These are phyloP conservation scores for Caenorhabditis brenneri DNA, from an alignment of 1,140 invertebrate genomes.

Conservation along the genomic window DNA sequence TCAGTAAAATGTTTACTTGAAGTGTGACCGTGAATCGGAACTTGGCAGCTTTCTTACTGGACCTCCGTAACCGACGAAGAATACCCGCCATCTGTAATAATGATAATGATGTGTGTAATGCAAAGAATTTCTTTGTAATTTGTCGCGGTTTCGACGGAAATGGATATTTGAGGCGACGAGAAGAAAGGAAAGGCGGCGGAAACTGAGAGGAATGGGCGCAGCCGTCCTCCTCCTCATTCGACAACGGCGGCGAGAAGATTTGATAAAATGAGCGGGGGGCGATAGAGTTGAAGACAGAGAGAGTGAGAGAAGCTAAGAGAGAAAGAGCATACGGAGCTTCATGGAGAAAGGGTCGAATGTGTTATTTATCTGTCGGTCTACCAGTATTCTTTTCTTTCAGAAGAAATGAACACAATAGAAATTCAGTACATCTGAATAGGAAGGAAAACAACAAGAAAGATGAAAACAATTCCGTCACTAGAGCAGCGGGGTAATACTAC, in stretches of 20 bases:
- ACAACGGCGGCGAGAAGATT: conserved; percentile 22
- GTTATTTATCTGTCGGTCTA: neutral
- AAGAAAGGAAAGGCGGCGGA: conserved; percentile 10
- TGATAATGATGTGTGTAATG: neutral
- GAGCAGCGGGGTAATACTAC: neutral
- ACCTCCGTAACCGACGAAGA: conserved; percentile 45
- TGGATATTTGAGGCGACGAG: conserved; percentile 11
- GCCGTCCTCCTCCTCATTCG: conserved; percentile 22
- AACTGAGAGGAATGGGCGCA: conserved; percentile 7
- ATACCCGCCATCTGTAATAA: conserved; percentile 26
- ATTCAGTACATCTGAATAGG: neutral
- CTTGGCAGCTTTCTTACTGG: conserved; percentile 64
- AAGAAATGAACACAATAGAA: neutral
- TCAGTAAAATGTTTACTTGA: conserved; percentile 53
- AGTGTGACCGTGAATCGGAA: conserved; percentile 57
- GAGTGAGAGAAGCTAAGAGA: conserved; percentile 21
- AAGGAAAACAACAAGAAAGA: neutral
- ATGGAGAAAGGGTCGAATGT: neutral
- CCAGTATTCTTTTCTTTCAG: neutral
- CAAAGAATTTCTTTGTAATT: neutral
- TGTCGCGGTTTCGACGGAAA: neutral
- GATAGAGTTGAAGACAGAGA: neutral
- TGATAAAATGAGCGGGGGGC: conserved; percentile 25
- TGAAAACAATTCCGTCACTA: neutral
- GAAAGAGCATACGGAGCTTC: conserved; percentile 11